Percentiles rank a stretch among this genome's conserved stretches.
Evolutionary conservation across 2,888 invertebrate species (phyloP).

Genomic region (Calephelis perditalis): DNA sequence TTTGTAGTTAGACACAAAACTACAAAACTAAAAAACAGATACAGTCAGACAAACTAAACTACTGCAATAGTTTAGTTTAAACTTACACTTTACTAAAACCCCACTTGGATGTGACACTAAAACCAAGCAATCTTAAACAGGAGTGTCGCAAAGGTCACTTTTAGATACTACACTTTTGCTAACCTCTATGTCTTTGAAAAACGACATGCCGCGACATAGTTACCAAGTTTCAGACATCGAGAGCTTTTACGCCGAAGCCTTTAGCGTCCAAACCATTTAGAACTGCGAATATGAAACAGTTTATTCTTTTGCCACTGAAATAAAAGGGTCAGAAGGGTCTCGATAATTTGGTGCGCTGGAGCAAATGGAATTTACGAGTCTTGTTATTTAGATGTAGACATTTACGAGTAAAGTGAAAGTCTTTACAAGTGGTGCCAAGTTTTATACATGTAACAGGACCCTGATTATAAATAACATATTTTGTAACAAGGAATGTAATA

Average conservation of each 20-base stretch:
- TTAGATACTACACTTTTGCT: conserved; percentile 52
- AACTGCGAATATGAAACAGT: conserved; percentile 28
- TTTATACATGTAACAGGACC: conserved; percentile 39
- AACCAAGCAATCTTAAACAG: conserved; percentile 54
- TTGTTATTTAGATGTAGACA: conserved; percentile 60
- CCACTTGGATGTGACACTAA: conserved; percentile 46
- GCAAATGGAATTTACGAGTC: conserved; percentile 43
- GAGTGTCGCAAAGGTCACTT: conserved; percentile 64
- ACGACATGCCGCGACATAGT: conserved; percentile 59
- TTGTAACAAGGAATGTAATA: conserved; percentile 25
- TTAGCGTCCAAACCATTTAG: conserved; percentile 41
- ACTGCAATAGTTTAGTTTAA: too few relatives aligned
- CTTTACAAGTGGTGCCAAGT: conserved; percentile 43
- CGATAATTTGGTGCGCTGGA: conserved; percentile 35
- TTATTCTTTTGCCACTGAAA: conserved; percentile 29
- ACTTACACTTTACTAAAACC: too few relatives aligned
- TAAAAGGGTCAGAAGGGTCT: conserved; percentile 34
- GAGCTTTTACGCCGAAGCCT: conserved; percentile 61
- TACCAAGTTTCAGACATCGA: conserved; percentile 71
- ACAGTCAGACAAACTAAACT: too few relatives aligned
- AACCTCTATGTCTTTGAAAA: conserved; percentile 56
- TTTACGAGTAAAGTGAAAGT: conserved; percentile 54
- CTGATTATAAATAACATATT: conserved; percentile 47
- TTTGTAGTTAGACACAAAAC: too few relatives aligned
- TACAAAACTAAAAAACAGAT: too few relatives aligned